Evolutionary conservation across 2,888 invertebrate species (phyloP), one percentile per base, ranked within the genome.

Genomic region (Choristoneura rosaceana): DNA sequence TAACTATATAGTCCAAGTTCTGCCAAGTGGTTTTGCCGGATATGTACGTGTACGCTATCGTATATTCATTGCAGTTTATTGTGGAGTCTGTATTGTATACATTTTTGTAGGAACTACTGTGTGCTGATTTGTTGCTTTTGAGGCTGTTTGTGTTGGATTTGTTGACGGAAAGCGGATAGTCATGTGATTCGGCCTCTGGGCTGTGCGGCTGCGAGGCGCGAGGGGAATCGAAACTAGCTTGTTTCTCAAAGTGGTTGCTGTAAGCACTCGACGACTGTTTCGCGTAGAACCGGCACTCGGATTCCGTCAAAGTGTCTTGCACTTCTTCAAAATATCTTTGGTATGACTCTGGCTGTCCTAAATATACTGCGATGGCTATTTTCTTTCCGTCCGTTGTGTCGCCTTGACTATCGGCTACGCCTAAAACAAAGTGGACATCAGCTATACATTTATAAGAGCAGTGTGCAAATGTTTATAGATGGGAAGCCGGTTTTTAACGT

Each of bases 1-100:
- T 95, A 76, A 99, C 97, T 80, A 97, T 97, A 81, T 97, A 97
- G 91, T 99, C 99, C 82, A 99, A 94, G 85, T 98, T 97, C 87
- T 98, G 98, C 99, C 99, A 99, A 73, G 97, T 98, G 0, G 98
- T 98, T 89, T 98, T 98, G 74, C 98, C 97, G 79, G 98, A 98
- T 76, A 99, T 97, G 83, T 97, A 97, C 4, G 99, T 97, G 81
- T 96, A 97, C 14, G 99, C 98, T 84, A 99, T 97, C 4, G 97
- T 95, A 84, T 97, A 97, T 88, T 97, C 96, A 87, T 96, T 96
- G 75, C 95, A 95, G 78, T 95, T 95, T 84, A 95, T 93, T 82
- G 94, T 94, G 79, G 95, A 94, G 78, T 92, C 93, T 84, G 89
- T 91, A 82, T 90, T 93, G 81, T 93, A 94, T 70, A 90, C 92